Conservation (phyloP, 2,888 invertebrate genomes). For the Aproaerema taeniolella region DNA sequence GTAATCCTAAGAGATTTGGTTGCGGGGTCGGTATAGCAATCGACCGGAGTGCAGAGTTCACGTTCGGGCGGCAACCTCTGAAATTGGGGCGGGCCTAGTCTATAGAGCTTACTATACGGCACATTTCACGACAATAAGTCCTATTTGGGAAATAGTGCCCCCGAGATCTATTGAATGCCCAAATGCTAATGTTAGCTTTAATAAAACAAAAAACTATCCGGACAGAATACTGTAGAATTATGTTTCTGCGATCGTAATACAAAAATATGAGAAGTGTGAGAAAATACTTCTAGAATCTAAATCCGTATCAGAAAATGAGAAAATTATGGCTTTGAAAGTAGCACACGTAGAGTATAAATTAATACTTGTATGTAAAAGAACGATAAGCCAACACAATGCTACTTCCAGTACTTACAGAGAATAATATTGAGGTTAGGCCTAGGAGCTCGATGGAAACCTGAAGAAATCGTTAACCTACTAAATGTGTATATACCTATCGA, state of each 20-base stretch:
- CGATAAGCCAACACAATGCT: slow-evolving; percentile 38
- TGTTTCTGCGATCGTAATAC: too few species aligned
- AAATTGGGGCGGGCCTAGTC: slow-evolving; percentile 60
- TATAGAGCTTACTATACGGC: slow-evolving; percentile 43
- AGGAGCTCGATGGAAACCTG: slow-evolving; percentile 31
- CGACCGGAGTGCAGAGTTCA: slow-evolving; percentile 59
- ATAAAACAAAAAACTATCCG: too few species aligned
- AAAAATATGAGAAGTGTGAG: too few species aligned
- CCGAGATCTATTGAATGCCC: slow-evolving; percentile 24
- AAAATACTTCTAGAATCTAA: too few species aligned
- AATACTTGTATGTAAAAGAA: slow-evolving; percentile 37
- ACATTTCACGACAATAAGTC: slow-evolving; percentile 32
- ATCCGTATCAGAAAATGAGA: slow-evolving; percentile 27
- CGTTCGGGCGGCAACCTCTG: slow-evolving; percentile 67
- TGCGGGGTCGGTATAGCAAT: slow-evolving; percentile 35
- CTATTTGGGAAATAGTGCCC: slow-evolving; percentile 22
- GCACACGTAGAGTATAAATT: slow-evolving; percentile 53
- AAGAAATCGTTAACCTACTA: slow-evolving; percentile 57
- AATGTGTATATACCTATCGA: slow-evolving; percentile 17
- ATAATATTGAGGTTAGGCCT: slow-evolving; percentile 43
- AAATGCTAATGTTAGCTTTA: too few species aligned
- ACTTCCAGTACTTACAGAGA: slow-evolving; percentile 38
- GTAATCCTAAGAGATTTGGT: slow-evolving; percentile 4
- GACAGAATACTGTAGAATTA: too few species aligned
- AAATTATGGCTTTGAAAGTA: slow-evolving; percentile 46